Evolutionary conservation across 2,113 vertebrate genomes (phyloP), one percentile per base, ranked within the genome.

Genomic region (Saiga tatarica): DNA sequence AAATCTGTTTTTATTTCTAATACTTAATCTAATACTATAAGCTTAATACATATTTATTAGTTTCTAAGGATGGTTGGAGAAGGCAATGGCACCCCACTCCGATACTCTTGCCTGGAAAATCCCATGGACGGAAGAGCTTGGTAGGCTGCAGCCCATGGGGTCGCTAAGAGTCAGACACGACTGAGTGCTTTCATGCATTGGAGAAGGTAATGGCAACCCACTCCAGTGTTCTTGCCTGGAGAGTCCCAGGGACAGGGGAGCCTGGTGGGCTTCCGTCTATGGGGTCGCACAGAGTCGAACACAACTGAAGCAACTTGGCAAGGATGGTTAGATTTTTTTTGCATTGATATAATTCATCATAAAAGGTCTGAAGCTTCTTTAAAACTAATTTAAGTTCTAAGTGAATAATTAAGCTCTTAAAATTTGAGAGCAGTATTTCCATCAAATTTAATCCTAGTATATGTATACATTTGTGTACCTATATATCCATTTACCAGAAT

Each of bases 351-450:
- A 33, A 45, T 92, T 79, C n/a, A 74, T 91, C 42, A 89, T 86
- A 83, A 91, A 94, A 64, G 21, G 42, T 64, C 15, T 78, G 36
- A n/a, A 36, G 23, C 19, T 84, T 92, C 36, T 92, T 59, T 45
- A 92, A 88, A 91, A 89, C 19, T 39, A 83, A 55, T 55, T 53
- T 52, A 53, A 52, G 17, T n/a, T 83, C 21, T 53, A 91, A 87
- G 47, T 93, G 36, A 91, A 92, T 92, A 85, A 89, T 64, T 59
- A 92, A 91, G 30, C n/a, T 97, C 25, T 95, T 94, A 90, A 95
- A 92, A 93, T 84, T 87, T 42, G 36, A 94, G 15, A 87, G 15
- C 33, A 79, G 45, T 55, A 74, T 94, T 71, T 74, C 52, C 26
- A 87, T 87, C 52, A 89, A 86, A 74, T 81, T 86, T 89, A 89